Percentiles rank a stretch among this genome's conserved stretches.
Evolutionary conservation across 1,140 invertebrate species (phyloP).

Genomic region (Drosophila ogumai): DNA sequence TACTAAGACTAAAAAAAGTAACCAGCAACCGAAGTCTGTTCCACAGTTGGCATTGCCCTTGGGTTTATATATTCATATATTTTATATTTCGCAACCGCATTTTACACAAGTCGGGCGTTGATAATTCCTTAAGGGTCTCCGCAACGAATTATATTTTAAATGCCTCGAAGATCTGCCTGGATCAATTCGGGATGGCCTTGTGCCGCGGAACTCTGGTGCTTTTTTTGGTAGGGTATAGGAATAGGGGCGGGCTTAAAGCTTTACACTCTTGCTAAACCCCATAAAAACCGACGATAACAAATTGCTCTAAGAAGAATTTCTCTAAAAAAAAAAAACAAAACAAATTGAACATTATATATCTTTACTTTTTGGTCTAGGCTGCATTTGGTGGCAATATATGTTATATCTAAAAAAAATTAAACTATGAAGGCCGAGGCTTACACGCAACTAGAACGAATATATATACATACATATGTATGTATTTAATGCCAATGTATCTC

Average conservation of each 20-base stretch:
- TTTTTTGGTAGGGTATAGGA: conserved; percentile 6
- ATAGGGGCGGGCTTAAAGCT: background rate
- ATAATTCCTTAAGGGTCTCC: conserved; percentile 5
- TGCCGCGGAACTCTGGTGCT: background rate
- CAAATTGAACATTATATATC: conserved; percentile 38
- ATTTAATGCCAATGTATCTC: conserved; percentile 31
- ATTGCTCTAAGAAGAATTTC: conserved; percentile 51
- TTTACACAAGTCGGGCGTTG: conserved; percentile 10
- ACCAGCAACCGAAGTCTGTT: conserved; percentile 20
- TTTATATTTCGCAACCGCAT: conserved; percentile 29
- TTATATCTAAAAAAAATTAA: conserved; percentile 11
- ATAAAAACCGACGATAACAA: conserved; percentile 19
- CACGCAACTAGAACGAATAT: conserved; percentile 39
- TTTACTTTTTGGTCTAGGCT: conserved; percentile 75
- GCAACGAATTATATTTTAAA: conserved; percentile 32
- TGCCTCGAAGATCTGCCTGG: conserved; percentile 5
- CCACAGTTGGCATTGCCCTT: conserved; percentile 41
- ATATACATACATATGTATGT: background rate
- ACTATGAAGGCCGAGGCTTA: conserved; percentile 8
- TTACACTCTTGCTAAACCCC: conserved; percentile 8
- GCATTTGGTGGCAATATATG: conserved; percentile 61
- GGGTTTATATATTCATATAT: conserved; percentile 2
- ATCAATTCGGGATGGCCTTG: conserved; percentile 18
- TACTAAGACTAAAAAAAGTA: conserved; percentile 12
- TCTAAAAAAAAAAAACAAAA: conserved; percentile 40